Evolutionary conservation across 2,113 vertebrate genomes (phyloP).

Genomic region (Crotalus horridus): DNA sequence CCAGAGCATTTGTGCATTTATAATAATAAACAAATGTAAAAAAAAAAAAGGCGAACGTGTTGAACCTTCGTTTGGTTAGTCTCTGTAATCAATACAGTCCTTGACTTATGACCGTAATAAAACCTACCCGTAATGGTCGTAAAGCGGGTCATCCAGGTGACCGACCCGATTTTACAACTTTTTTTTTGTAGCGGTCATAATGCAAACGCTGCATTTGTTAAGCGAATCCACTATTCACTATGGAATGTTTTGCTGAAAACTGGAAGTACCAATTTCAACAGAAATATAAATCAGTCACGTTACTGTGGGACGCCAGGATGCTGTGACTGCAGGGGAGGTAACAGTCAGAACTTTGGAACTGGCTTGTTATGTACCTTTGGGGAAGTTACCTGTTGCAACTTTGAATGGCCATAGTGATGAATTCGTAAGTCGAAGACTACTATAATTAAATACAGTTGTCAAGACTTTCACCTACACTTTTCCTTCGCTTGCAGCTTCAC

Average conservation of each 20-base stretch:
- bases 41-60: not conserved
- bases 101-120: not conserved
- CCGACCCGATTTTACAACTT: not conserved
- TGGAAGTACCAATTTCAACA: not conserved
- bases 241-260: not conserved
- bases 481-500: no score
- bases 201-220: not conserved
- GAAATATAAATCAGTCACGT: no score
- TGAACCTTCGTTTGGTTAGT: not conserved
- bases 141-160: not conserved
- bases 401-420: no score
- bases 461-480: no score
- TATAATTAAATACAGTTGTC: no score
- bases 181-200: not conserved
- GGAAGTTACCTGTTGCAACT: no score
- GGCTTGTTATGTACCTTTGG: no score
- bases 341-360: no score
- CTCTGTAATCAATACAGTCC: not conserved
- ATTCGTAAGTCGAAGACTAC: no score
- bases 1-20: not conserved
- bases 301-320: no score
- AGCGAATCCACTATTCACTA: not conserved
- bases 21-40: not conserved
- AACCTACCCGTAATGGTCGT: not conserved
- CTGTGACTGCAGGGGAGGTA: no score